Conservation (phyloP, 2,888 invertebrate genomes). For the Netelia virgata region DNA sequence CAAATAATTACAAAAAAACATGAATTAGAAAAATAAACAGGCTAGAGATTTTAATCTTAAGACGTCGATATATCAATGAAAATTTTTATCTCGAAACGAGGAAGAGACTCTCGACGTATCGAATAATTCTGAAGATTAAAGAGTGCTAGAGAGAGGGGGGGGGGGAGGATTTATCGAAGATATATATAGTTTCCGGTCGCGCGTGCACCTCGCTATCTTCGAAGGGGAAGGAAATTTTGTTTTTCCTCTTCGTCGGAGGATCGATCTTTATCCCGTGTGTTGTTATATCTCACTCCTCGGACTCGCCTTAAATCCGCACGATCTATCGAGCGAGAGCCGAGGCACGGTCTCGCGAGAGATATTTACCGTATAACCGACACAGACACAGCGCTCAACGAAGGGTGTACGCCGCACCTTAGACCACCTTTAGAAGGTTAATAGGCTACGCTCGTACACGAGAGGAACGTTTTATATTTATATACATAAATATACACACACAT, state of each 20-base stretch:
- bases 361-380: conserved; percentile 50
- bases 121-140: conserved; percentile 24
- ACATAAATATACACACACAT: conserved; percentile 13
- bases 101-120: conserved; percentile 24
- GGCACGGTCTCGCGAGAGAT: conserved; percentile 57
- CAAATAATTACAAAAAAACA: background rate
- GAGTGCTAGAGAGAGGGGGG: background rate
- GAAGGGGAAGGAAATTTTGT: conserved; percentile 20
- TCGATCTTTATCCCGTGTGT: conserved; percentile 57
- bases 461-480: conserved; percentile 38
- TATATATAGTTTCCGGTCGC: conserved; percentile 66
- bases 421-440: conserved; percentile 80
- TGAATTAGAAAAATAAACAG: background rate
- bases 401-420: conserved; percentile 78
- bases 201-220: conserved; percentile 49
- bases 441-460: conserved; percentile 69
- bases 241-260: conserved; percentile 16
- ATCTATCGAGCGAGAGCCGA: conserved; percentile 53
- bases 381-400: conserved; percentile 52
- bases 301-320: conserved; percentile 61
- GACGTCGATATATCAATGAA: no score
- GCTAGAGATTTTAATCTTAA: no score
- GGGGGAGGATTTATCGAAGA: conserved; percentile 58
- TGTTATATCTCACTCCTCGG: conserved; percentile 42
- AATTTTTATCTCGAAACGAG: conserved; percentile 48